These are phyloP conservation scores for Merodon equestris DNA, from an alignment of 2,888 invertebrate genomes.

Conservation along the genomic window DNA sequence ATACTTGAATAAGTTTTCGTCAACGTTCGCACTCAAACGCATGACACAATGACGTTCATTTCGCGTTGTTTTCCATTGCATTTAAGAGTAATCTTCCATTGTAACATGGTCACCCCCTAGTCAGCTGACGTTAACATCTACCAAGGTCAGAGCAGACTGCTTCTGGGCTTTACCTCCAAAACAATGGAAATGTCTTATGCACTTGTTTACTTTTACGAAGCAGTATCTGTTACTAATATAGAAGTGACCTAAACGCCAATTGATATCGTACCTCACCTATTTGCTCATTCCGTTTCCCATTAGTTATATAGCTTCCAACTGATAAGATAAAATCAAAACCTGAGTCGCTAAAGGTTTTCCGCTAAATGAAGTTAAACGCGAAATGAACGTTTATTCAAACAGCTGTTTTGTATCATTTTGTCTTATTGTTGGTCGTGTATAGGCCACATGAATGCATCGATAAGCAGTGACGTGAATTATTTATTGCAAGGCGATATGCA, in stretches of 20 bases:
- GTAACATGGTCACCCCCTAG: too few relatives aligned
- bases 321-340: constrained; percentile 39
- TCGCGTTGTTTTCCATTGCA: too few relatives aligned
- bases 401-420: constrained; percentile 7
- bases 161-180: too few relatives aligned
- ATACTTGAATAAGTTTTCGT: too few relatives aligned
- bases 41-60: too few relatives aligned
- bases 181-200: background rate
- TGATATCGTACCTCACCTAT: constrained; percentile 33
- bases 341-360: background rate
- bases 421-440: too few relatives aligned
- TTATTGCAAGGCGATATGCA: constrained; percentile 1
- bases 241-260: constrained; percentile 49
- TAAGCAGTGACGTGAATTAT: constrained; percentile 16
- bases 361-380: background rate
- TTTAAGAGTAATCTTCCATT: too few relatives aligned
- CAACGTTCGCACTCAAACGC: too few relatives aligned
- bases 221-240: constrained; percentile 41
- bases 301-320: background rate
- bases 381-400: background rate
- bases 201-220: constrained; percentile 24
- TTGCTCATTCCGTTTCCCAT: background rate
- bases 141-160: too few relatives aligned
- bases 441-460: too few relatives aligned
- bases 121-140: too few relatives aligned